These are phyloP conservation scores for Manduca sexta DNA, from an alignment of 1,140 invertebrate genomes.

Conservation along the genomic window DNA sequence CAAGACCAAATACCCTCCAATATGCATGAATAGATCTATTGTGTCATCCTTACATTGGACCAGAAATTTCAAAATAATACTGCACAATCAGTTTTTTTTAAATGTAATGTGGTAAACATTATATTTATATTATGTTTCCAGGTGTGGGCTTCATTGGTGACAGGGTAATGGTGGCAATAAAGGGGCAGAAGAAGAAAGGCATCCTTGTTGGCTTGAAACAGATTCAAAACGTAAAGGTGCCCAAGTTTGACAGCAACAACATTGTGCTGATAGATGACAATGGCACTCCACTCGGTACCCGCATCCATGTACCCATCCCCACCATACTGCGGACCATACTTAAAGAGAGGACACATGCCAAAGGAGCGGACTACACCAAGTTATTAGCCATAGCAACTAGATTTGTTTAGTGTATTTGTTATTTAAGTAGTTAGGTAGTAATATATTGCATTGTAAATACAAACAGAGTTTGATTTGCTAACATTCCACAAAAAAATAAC, in stretches of 20 bases:
- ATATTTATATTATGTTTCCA: conserved; percentile 26
- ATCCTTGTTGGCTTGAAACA: conserved; percentile 95
- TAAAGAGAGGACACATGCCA: conserved; percentile 86
- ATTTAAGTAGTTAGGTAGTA: conserved; percentile 25
- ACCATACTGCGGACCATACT: conserved; percentile 90
- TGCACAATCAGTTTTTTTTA: too few relatives aligned
- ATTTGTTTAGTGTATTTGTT: conserved; percentile 84
- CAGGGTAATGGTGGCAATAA: conserved; percentile 95
- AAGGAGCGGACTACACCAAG: conserved; percentile 96
- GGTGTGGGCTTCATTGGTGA: conserved; percentile 80
- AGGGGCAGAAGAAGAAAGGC: conserved; percentile 97
- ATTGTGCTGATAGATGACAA: conserved; percentile 96
- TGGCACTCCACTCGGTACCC: conserved; percentile 93
- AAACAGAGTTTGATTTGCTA: conserved; percentile 12
- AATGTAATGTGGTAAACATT: too few relatives aligned
- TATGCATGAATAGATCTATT: too few relatives aligned
- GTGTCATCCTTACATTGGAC: too few relatives aligned
- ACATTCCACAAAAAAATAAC: too few relatives aligned
- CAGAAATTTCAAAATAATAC: too few relatives aligned
- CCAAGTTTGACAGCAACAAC: conserved; percentile 97
- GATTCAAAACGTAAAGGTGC: conserved; percentile 86
- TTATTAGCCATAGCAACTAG: conserved; percentile 92
- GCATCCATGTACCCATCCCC: conserved; percentile 96
- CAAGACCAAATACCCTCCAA: too few relatives aligned
- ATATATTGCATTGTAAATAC: conserved; percentile 15